A percentile compares a stretch with the other conserved stretches of the same genome.
phyloP scores from a whole-genome alignment of 2,113 vertebrate genomes.

The Amphiprion percula region DNA sequence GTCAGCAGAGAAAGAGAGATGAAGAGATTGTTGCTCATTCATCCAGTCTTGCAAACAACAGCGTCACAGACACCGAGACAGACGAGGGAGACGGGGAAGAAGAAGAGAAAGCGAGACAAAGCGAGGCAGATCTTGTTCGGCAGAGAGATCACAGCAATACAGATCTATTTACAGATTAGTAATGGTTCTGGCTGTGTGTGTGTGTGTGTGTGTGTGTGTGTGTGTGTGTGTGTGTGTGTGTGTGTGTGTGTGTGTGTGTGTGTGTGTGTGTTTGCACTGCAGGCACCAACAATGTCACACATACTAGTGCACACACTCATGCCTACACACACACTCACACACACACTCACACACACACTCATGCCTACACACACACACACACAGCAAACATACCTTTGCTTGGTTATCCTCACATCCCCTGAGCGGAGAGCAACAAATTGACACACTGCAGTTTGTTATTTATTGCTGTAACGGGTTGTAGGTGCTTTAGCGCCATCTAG shows the following conservation, averaged over 20 bases:
- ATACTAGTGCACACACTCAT: not conserved
- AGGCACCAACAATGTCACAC: not conserved
- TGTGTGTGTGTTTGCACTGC: not conserved
- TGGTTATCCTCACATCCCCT: conserved; percentile 27
- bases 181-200: conserved; percentile 48
- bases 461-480: conserved; percentile 1
- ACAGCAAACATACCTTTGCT: conserved; percentile 15
- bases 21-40: conserved; percentile 61
- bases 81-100: conserved; percentile 47
- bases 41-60: conserved; percentile 64
- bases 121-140: conserved; percentile 56
- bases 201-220: conserved; percentile 27
- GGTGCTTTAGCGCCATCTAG: conserved; percentile 41
- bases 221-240: conserved; percentile 29
- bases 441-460: conserved; percentile 12
- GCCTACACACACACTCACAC: not conserved
- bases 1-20: conserved; percentile 51
- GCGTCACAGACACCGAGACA: conserved; percentile 48
- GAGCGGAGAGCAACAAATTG: conserved; percentile 27
- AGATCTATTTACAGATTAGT: conserved; percentile 75
- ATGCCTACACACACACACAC: not conserved
- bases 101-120: conserved; percentile 46
- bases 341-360: not conserved
- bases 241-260: conserved; percentile 31
- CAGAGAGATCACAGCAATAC: conserved; percentile 60